Evolutionary conservation across 2,113 vertebrate species (phyloP).

Genomic region (Melozone crissalis): DNA sequence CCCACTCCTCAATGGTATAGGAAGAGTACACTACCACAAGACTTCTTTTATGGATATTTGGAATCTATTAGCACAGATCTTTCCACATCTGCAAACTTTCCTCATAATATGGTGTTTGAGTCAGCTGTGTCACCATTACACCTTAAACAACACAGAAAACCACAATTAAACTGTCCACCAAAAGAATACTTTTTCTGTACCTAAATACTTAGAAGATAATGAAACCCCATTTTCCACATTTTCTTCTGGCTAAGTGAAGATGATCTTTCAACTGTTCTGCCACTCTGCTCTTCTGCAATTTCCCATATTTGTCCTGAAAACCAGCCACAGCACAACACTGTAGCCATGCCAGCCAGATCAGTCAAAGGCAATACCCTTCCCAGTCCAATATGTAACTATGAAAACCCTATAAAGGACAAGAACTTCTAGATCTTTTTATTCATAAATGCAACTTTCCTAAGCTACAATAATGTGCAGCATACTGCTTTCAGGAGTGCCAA

Average conservation of each 20-base stretch:
- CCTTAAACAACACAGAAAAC: not conserved
- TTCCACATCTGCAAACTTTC: not conserved
- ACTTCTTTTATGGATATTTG: not conserved
- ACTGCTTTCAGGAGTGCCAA: not conserved
- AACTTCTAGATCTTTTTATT: not conserved
- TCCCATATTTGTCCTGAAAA: not conserved
- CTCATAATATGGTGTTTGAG: not conserved
- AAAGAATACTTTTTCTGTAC: not conserved
- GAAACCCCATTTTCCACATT: not conserved
- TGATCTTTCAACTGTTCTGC: not conserved
- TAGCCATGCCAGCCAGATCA: not conserved
- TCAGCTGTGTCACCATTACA: not conserved
- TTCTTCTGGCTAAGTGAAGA: not conserved
- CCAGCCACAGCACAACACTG: not conserved
- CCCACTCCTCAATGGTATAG: rapidly evolving
- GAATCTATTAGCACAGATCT: not conserved
- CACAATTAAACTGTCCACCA: not conserved
- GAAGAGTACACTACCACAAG: not conserved
- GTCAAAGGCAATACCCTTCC: not conserved
- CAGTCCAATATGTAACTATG: not conserved
- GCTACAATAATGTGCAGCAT: not conserved
- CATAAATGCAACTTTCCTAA: not conserved
- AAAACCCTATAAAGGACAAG: not conserved
- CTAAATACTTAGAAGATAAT: not conserved
- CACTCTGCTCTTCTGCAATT: not conserved